These are phyloP conservation scores for Drosophila yooni DNA, from an alignment of 2,888 invertebrate genomes.

Conservation along the genomic window DNA sequence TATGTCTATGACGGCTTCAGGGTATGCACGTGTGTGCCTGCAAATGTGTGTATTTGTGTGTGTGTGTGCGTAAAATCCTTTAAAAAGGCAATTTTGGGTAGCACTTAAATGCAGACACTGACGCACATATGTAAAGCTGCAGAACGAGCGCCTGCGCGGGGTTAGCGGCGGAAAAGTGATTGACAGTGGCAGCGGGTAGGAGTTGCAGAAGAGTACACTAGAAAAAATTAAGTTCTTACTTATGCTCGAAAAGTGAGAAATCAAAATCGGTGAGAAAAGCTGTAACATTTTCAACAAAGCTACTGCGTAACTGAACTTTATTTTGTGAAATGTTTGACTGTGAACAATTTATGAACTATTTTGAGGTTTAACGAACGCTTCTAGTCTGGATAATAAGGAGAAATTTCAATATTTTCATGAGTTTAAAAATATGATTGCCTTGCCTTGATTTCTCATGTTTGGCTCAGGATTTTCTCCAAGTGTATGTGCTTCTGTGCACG, in stretches of 20 bases:
- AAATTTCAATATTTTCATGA: not conserved
- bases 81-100: constrained; percentile 81
- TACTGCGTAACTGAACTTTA: not conserved
- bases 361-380: too few relatives aligned
- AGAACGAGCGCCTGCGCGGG: constrained; percentile 45
- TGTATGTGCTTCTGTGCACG: constrained; percentile 33
- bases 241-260: not conserved
- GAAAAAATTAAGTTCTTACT: not conserved
- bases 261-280: not conserved
- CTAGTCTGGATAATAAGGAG: not conserved
- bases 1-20: constrained; percentile 17
- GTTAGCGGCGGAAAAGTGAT: constrained; percentile 35
- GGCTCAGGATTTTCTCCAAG: not conserved
- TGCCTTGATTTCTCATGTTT: not conserved
- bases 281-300: not conserved
- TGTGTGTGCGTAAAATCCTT: constrained; percentile 74
- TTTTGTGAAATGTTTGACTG: not conserved
- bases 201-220: not conserved
- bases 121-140: constrained; percentile 22
- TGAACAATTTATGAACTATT: too few relatives aligned
- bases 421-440: not conserved
- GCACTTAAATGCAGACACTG: constrained; percentile 79
- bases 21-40: constrained; percentile 9
- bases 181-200: constrained; percentile 22
- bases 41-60: constrained; percentile 34